Evolutionary conservation across 2,797 vertebrate genomes (phyloP), one percentile per base, ranked within the genome.

Genomic region (Ctenosaura bakeri): DNA sequence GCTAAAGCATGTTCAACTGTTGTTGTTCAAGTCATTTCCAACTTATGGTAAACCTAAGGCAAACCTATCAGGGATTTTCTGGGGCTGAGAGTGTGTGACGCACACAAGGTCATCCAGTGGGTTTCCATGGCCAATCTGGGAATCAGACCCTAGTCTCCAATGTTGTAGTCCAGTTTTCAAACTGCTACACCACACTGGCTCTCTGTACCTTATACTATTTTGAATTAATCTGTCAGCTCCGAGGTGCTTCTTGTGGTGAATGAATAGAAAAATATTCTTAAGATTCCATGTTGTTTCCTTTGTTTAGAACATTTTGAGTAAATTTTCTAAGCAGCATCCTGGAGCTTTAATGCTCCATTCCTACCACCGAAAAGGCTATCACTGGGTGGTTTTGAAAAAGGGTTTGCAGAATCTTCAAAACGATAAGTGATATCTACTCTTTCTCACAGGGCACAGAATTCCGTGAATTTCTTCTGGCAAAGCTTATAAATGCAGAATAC

Each of bases 401-500:
- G 18, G 73, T 50, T 46, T 62, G 22, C 1, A 88, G 88, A 89
- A 54, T 20, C 90, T 87, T 90, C 42, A 42, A 4, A 32, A 69
- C 76, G 69, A 90, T 4, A 9, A 88, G 14, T 92, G 71, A 20
- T 4, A 83, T 29, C n/a, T 59, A 74, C 24, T 81, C 76, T 87
- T 95, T 52, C 89, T 91, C 90, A 18, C 94, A 99, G 98, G 98
- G 98, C 87, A 94, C 96, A 0, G 98, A 98, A 90, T 98, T 99
- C 88, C 98, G 95, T 3, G 98, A 99, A 95, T 98, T 99, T 94
- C 97, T 99, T 64, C 97, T 98, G 94, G 98, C 98, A 59, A 99
- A 99, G 95, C 98, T 99, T 91, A 99, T 99, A 95, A 99, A 99
- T 35, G 98, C 98, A 0, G 98, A 99, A 95, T 98, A 98, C 5